Conservation (phyloP, 2,113 vertebrate genomes). For the Panthera tigris region DNA sequence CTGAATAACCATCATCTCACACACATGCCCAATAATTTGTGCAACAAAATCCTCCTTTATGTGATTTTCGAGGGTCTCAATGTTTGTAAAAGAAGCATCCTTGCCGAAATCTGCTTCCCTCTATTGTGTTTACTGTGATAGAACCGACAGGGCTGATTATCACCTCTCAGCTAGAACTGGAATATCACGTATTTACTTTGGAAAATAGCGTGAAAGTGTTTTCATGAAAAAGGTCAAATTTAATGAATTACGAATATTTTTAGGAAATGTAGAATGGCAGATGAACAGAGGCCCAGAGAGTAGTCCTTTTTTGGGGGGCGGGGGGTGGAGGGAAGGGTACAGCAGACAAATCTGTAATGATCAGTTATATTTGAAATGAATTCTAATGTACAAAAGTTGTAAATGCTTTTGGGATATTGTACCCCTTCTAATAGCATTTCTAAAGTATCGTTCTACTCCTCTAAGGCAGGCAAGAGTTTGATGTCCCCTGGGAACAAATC, state of each 20-base stretch:
- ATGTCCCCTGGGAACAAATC: neutral
- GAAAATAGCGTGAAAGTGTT: neutral
- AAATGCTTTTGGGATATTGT: neutral
- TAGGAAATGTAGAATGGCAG: neutral
- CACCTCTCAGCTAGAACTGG: neutral
- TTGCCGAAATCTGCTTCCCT: neutral
- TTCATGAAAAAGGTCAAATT: neutral
- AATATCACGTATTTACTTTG: neutral
- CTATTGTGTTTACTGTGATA: neutral
- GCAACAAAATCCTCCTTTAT: neutral
- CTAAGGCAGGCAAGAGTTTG: neutral
- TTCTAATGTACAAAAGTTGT: neutral
- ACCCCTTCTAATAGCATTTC: neutral
- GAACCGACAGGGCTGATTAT: neutral
- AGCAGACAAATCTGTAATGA: neutral
- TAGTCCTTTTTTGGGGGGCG: neutral
- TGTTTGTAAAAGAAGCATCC: neutral
- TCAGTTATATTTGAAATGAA: neutral
- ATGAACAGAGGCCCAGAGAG: neutral
- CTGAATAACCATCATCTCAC: neutral
- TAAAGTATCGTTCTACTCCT: neutral
- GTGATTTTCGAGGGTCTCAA: neutral
- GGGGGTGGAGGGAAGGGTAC: rapidly evolving
- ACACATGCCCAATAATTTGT: neutral
- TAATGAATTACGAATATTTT: slow-evolving; percentile 6